These are phyloP conservation scores for Nasua narica DNA, from an alignment of 2,797 vertebrate species.

Conservation along the genomic window DNA sequence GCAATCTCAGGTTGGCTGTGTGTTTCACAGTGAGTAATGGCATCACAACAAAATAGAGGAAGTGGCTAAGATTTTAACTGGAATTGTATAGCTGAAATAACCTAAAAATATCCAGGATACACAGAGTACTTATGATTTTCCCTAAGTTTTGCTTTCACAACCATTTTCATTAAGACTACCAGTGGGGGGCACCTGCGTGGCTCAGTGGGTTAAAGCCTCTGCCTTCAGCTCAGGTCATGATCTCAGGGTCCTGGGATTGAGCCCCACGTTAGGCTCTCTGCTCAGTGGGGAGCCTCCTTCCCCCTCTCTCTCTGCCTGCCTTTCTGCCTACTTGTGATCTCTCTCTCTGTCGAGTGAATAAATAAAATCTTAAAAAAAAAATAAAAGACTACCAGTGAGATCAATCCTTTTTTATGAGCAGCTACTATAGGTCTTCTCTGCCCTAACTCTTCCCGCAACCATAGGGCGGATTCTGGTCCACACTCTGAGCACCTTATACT, in stretches of 20 bases:
- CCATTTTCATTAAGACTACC: constrained; percentile 11
- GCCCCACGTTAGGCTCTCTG: no score
- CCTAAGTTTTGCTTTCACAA: constrained; percentile 21
- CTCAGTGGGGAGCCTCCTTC: no score
- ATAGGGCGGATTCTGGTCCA: background rate
- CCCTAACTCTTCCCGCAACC: background rate
- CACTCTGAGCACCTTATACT: background rate
- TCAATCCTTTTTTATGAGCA: constrained; percentile 19
- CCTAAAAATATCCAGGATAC: background rate
- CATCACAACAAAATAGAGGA: constrained; percentile 10
- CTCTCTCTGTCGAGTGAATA: no score
- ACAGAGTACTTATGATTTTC: constrained; percentile 16
- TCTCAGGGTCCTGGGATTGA: no score
- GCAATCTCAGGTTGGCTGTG: background rate
- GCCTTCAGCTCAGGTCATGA: no score
- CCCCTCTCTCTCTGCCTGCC: no score
- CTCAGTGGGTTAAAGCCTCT: no score
- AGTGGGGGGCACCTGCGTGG: background rate
- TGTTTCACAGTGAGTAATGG: constrained; percentile 16
- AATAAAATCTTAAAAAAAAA: no score
- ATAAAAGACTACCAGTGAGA: background rate
- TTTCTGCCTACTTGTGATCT: no score
- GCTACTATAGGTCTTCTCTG: background rate
- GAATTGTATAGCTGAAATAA: constrained; percentile 4
- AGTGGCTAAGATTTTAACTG: constrained; percentile 12